Evolutionary conservation across 1,140 invertebrate genomes (phyloP).

Genomic region (Pararge aegeria): DNA sequence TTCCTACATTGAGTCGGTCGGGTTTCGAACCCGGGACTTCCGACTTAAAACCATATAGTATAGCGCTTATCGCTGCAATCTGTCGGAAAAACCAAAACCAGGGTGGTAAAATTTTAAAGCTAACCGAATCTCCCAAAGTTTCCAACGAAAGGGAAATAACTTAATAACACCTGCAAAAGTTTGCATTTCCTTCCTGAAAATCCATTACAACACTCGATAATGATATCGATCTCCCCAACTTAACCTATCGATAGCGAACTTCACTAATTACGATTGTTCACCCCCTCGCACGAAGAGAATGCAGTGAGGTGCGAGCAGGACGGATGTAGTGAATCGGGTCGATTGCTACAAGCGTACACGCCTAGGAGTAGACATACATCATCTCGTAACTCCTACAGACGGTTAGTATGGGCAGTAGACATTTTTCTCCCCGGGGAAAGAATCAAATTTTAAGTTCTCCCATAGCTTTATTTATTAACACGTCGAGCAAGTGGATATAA

Average conservation of each 20-base stretch:
- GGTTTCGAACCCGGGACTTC: no score
- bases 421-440: no score
- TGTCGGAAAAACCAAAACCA: no score
- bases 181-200: constrained; percentile 12
- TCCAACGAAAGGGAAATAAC: not conserved
- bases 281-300: constrained; percentile 23
- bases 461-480: no score
- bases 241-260: constrained; percentile 36
- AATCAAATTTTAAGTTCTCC: no score
- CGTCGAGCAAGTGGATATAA: no score
- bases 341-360: constrained; percentile 27
- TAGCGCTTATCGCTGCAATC: no score
- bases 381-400: not conserved
- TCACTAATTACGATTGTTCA: constrained; percentile 40
- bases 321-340: constrained; percentile 13
- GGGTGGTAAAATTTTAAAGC: no score
- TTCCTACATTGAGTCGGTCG: no score
- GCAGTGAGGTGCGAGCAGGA: constrained; percentile 22
- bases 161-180: constrained; percentile 7
- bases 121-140: not conserved
- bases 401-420: no score
- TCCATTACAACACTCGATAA: constrained; percentile 27
- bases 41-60: no score
- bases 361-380: not conserved
- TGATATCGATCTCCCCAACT: constrained; percentile 44